Percentiles rank a stretch among this genome's conserved stretches.
These are phyloP conservation scores for Poeciliopsis turrubarensis DNA, from an alignment of 2,113 vertebrate genomes.

Conservation along the genomic window DNA sequence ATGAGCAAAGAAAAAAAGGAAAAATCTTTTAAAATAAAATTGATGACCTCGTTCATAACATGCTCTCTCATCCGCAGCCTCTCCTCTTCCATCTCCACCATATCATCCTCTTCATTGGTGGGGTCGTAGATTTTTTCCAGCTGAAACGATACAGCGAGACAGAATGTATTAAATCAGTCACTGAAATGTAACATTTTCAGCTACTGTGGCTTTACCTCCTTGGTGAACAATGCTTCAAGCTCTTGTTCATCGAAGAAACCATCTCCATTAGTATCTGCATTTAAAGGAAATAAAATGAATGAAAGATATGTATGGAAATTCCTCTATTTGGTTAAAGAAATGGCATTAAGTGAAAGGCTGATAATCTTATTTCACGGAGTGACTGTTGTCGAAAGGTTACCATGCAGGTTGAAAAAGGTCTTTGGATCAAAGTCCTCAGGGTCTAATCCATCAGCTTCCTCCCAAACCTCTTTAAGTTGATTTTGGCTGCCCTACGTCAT, in stretches of 20 bases:
- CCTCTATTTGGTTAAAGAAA: no score
- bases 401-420: conserved; percentile 98
- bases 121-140: conserved; percentile 97
- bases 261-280: conserved; percentile 92
- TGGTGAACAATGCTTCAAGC: conserved; percentile 95
- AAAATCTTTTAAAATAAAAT: neutral
- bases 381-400: conserved; percentile 72
- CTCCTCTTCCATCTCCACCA: conserved; percentile 99
- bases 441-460: conserved; percentile 95
- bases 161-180: conserved; percentile 6
- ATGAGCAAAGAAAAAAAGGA: no score
- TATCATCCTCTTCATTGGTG: conserved; percentile 96
- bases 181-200: neutral
- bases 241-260: conserved; percentile 96
- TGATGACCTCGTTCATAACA: conserved; percentile 92
- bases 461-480: conserved; percentile 98
- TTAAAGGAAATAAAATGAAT: neutral
- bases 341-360: neutral
- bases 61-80: conserved; percentile 96
- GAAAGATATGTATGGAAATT: neutral
- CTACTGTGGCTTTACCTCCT: conserved; percentile 84
- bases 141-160: conserved; percentile 69
- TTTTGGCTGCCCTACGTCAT: conserved; percentile 92
- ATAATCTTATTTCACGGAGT: neutral
- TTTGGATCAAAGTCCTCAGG: conserved; percentile 96